Conservation (phyloP, 2,888 invertebrate species). For the Parnassius apollo region DNA sequence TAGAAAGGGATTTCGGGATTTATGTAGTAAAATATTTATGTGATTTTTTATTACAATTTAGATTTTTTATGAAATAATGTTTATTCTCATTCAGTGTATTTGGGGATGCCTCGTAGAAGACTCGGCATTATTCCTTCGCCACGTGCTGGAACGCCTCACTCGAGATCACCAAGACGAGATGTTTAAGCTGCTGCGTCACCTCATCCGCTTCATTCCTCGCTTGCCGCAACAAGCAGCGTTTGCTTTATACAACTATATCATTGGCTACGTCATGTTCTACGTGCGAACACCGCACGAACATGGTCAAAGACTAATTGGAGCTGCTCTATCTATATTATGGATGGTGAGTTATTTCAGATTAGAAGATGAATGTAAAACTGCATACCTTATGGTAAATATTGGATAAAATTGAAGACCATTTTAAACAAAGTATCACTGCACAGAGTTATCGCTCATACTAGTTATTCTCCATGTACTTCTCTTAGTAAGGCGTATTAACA, state of each 20-base stretch:
- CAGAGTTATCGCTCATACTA: too few species aligned
- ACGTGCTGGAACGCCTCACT: slow-evolving; percentile 96
- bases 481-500: too few species aligned
- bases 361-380: not conserved
- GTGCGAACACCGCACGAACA: slow-evolving; percentile 97
- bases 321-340: slow-evolving; percentile 97
- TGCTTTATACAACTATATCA: slow-evolving; percentile 98
- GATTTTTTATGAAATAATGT: too few species aligned
- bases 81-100: slow-evolving; percentile 84
- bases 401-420: too few species aligned
- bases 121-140: slow-evolving; percentile 96
- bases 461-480: too few species aligned
- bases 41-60: too few species aligned
- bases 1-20: too few species aligned
- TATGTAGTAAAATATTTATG: too few species aligned
- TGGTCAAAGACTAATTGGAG: slow-evolving; percentile 95
- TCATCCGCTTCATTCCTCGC: slow-evolving; percentile 95
- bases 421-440: too few species aligned
- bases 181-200: slow-evolving; percentile 94
- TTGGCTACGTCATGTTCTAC: slow-evolving; percentile 99
- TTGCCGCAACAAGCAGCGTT: slow-evolving; percentile 98
- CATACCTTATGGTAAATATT: not conserved
- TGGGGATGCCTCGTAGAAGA: slow-evolving; percentile 99
- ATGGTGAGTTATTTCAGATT: slow-evolving; percentile 83
- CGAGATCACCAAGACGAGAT: slow-evolving; percentile 96